These are phyloP conservation scores for Popillia japonica DNA, from an alignment of 1,140 invertebrate species.

Conservation along the genomic window DNA sequence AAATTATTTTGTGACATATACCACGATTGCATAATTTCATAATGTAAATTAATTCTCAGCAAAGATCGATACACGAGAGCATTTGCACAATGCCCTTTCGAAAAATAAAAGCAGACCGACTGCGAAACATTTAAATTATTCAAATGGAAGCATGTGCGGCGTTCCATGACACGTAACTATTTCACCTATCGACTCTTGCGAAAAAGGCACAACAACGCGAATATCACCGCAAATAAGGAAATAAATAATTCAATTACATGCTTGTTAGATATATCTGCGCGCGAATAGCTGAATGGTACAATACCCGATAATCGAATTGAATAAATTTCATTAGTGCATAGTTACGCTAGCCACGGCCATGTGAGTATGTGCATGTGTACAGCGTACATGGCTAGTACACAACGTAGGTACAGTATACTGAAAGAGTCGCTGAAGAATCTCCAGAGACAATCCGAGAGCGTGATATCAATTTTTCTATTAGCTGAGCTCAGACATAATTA, in stretches of 20 bases:
- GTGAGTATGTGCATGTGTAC: neutral
- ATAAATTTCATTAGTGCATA: conserved; percentile 39
- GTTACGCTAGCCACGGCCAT: neutral
- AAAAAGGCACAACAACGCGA: conserved; percentile 20
- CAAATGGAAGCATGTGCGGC: conserved; percentile 11
- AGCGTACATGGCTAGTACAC: neutral
- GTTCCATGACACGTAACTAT: conserved; percentile 25
- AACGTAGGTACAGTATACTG: neutral
- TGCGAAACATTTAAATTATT: conserved; percentile 31
- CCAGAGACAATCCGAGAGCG: conserved; percentile 8
- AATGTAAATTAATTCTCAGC: conserved; percentile 21
- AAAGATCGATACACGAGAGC: neutral
- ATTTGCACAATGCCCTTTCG: neutral
- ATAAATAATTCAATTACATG: conserved; percentile 40
- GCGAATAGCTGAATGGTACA: conserved; percentile 35
- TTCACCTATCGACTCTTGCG: conserved; percentile 23
- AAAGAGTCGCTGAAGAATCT: conserved; percentile 1
- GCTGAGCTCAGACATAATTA: neutral
- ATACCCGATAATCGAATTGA: conserved; percentile 39
- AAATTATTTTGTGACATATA: no score
- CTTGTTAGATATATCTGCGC: conserved; percentile 39
- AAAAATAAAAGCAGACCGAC: conserved; percentile 20
- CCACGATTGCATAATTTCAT: no score
- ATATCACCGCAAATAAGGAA: conserved; percentile 37
- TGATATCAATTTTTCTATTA: conserved; percentile 30